Percentiles rank a stretch among this genome's conserved stretches.
Conservation (phyloP, 2,888 invertebrate genomes). For the Podotricha telesiphe region DNA sequence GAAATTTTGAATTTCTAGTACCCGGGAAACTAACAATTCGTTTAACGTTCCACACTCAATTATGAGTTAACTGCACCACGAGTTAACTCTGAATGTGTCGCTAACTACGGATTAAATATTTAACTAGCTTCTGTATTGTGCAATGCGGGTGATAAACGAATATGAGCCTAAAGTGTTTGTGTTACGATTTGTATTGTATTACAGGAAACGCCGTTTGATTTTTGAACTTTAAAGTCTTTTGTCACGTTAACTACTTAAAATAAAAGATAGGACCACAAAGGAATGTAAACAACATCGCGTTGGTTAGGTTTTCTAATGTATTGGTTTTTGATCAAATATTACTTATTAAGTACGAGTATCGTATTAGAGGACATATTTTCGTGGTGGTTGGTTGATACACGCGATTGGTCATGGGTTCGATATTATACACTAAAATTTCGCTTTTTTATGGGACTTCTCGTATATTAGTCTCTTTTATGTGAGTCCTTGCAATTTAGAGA, state of each 20-base stretch:
- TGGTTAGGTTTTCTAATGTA: not conserved
- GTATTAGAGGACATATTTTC: too few relatives aligned
- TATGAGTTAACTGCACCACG: slow-evolving; percentile 61
- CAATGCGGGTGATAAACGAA: slow-evolving; percentile 42
- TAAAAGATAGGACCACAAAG: slow-evolving; percentile 21
- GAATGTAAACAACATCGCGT: slow-evolving; percentile 14
- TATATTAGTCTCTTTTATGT: too few relatives aligned
- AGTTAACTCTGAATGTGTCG: slow-evolving; percentile 58
- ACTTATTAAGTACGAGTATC: not conserved
- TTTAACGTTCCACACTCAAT: slow-evolving; percentile 59
- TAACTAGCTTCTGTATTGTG: slow-evolving; percentile 52
- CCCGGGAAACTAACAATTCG: slow-evolving; percentile 51
- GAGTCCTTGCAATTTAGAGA: too few relatives aligned
- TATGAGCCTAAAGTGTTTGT: slow-evolving; percentile 48
- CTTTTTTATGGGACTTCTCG: too few relatives aligned
- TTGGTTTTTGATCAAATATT: not conserved
- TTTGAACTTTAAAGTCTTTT: slow-evolving; percentile 37
- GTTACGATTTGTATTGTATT: slow-evolving; percentile 39
- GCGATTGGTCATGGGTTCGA: not conserved
- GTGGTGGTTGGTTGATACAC: too few relatives aligned
- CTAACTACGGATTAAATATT: slow-evolving; percentile 71
- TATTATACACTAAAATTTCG: too few relatives aligned
- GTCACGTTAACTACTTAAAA: slow-evolving; percentile 26
- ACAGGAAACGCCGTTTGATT: slow-evolving; percentile 26
- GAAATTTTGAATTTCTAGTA: slow-evolving; percentile 33